Evolutionary conservation across 2,113 vertebrate species (phyloP).

Genomic region (Leiothrix lutea): DNA sequence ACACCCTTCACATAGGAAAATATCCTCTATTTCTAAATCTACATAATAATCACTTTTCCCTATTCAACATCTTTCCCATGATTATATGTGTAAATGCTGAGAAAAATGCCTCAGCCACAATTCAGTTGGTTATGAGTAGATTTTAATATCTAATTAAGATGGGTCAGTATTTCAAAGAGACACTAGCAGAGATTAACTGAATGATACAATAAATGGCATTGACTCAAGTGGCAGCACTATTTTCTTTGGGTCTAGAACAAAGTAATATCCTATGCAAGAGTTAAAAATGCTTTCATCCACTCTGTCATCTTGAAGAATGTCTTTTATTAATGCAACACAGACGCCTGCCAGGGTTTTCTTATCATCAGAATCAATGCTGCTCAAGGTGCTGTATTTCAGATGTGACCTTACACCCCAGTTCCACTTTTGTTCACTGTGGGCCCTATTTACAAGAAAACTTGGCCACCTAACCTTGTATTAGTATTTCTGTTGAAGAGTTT

Average conservation of each 20-base stretch:
- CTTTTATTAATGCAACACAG: not conserved
- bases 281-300: slow-evolving; percentile 16
- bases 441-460: not conserved
- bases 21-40: slow-evolving; percentile 1
- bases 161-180: slow-evolving; percentile 27
- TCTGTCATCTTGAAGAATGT: not conserved
- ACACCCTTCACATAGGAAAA: not conserved
- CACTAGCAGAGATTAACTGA: not conserved
- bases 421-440: not conserved
- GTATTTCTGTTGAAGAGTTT: not conserved
- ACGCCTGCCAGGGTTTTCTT: slow-evolving; percentile 9
- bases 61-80: not conserved
- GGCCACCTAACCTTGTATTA: not conserved
- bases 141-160: slow-evolving; percentile 31
- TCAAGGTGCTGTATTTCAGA: slow-evolving; percentile 10
- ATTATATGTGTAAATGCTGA: not conserved
- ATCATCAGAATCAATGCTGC: slow-evolving; percentile 14
- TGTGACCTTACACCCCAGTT: not conserved
- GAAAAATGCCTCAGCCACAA: slow-evolving; percentile 4
- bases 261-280: not conserved
- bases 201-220: not conserved
- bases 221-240: not conserved
- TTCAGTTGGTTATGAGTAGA: not conserved
- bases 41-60: not conserved
- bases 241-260: not conserved